Evolutionary conservation across 2,113 vertebrate species (phyloP).

Genomic region (Gopherus flavomarginatus): DNA sequence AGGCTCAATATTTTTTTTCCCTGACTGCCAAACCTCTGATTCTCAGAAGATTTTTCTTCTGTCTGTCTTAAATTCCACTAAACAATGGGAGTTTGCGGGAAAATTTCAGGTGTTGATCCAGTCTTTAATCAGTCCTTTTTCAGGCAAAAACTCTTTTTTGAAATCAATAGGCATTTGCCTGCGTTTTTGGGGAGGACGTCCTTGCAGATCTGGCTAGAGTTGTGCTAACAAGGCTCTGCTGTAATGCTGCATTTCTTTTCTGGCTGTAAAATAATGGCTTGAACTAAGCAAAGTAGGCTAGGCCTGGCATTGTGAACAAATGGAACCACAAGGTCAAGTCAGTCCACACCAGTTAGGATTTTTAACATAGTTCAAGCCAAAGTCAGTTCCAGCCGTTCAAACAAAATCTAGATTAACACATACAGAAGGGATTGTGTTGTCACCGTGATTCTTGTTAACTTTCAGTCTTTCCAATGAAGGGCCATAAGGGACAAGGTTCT

Average conservation of each 20-base stretch:
- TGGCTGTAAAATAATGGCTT: slow-evolving; percentile 62
- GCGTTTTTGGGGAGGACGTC: not conserved
- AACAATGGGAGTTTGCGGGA: slow-evolving; percentile 44
- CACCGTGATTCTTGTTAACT: slow-evolving; percentile 58
- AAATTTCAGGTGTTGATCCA: slow-evolving; percentile 49
- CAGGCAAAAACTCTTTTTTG: not conserved
- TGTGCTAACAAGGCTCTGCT: not conserved
- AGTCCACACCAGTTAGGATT: slow-evolving; percentile 65
- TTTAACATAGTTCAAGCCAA: slow-evolving; percentile 72
- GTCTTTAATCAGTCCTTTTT: slow-evolving; percentile 49
- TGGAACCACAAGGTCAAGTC: slow-evolving; percentile 58
- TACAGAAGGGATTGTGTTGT: slow-evolving; percentile 67
- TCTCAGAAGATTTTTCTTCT: not conserved
- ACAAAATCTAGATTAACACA: slow-evolving; percentile 76
- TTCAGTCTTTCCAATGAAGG: slow-evolving; percentile 20
- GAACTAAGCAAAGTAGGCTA: slow-evolving; percentile 30
- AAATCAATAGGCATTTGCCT: slow-evolving; percentile 43
- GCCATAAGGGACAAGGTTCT: slow-evolving; percentile 32
- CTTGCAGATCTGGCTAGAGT: slow-evolving; percentile 21
- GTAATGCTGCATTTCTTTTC: slow-evolving; percentile 61
- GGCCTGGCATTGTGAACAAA: slow-evolving; percentile 33
- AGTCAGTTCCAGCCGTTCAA: slow-evolving; percentile 74
- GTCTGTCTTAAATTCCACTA: slow-evolving; percentile 47
- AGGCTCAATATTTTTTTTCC: not conserved
- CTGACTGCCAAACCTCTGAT: not conserved